Conservation (phyloP, 2,797 vertebrate genomes). For the Sebastes trivittatus region DNA sequence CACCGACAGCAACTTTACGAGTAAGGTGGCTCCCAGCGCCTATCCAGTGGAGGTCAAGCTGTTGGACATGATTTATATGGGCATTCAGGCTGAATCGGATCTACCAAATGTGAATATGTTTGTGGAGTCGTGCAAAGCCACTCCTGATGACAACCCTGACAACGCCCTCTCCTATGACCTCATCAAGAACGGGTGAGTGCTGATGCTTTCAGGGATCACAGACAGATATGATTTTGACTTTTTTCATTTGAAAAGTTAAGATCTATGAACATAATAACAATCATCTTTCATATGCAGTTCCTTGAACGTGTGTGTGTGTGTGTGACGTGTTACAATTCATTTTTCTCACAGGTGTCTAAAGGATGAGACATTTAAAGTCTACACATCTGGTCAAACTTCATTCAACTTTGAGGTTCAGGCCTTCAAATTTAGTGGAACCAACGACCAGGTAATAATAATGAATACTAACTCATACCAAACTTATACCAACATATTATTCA, state of each 20-base stretch:
- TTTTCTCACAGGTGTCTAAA: constrained; percentile 63
- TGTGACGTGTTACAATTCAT: neutral
- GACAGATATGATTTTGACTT: neutral
- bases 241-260: neutral
- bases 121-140: constrained; percentile 82
- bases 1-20: constrained; percentile 53
- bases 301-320: neutral
- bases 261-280: neutral
- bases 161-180: constrained; percentile 72
- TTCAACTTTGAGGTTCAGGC: constrained; percentile 76
- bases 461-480: neutral
- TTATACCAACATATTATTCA: neutral
- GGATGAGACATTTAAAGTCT: constrained; percentile 67
- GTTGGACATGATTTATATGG: constrained; percentile 71
- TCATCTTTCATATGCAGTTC: neutral
- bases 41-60: constrained; percentile 78
- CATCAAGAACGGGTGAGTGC: constrained; percentile 75
- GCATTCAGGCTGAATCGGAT: constrained; percentile 71
- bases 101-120: constrained; percentile 72
- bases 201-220: neutral
- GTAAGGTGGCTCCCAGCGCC: constrained; percentile 32
- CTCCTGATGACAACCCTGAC: constrained; percentile 70
- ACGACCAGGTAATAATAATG: constrained; percentile 67
- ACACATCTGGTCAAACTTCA: neutral
- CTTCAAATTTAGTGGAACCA: constrained; percentile 80